Evolutionary conservation across 2,888 invertebrate genomes (phyloP).

Genomic region (Sialis fuliginosa): DNA sequence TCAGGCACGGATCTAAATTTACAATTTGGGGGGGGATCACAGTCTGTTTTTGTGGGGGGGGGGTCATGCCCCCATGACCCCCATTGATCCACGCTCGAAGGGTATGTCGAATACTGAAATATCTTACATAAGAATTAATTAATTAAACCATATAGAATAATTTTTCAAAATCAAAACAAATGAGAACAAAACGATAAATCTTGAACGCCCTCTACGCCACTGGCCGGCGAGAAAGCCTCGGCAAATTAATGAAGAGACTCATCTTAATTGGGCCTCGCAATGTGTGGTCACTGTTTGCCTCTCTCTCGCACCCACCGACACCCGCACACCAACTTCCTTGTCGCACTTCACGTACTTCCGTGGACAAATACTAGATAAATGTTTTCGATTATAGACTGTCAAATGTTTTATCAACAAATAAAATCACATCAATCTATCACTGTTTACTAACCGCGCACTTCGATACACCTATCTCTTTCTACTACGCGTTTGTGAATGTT

Average conservation of each 20-base stretch:
- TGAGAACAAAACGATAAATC: not conserved
- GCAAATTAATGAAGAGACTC: constrained; percentile 7
- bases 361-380: constrained; percentile 7
- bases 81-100: too few species aligned
- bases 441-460: too few species aligned
- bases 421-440: too few species aligned
- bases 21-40: too few species aligned
- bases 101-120: too few species aligned
- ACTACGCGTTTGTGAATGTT: too few species aligned
- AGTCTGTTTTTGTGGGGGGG: too few species aligned
- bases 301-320: not conserved
- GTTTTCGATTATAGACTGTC: constrained; percentile 4
- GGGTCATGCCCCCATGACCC: too few species aligned
- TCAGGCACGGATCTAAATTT: too few species aligned
- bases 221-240: constrained; percentile 1
- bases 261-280: constrained; percentile 4
- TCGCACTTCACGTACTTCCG: not conserved
- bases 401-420: not conserved
- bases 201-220: not conserved
- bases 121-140: too few species aligned
- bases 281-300: constrained; percentile 1
- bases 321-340: not conserved
- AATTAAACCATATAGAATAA: too few species aligned
- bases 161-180: not conserved
- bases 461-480: too few species aligned